Base-by-base conservation (phyloP, 2,113 vertebrate species). In the Elgaria multicarinata region DNA sequence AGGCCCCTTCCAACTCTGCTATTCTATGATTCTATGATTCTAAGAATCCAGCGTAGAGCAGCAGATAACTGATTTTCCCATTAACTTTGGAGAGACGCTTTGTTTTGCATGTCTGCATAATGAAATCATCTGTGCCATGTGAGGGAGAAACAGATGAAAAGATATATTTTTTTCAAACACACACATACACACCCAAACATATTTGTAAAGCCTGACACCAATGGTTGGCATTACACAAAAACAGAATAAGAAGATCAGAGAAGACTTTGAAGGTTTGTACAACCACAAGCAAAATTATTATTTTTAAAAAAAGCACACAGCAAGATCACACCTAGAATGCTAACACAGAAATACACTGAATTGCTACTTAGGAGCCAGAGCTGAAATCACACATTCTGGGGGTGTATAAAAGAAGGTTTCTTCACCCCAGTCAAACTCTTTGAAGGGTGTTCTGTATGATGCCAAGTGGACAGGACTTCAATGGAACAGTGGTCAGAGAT, bases 261-360 rank as follows among this genome's bases (percentile, higher is more conserved):
- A 6, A 22, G 39, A 16, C 66, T 76, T 79, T 84, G 88, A 90
- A 90, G 46, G 42, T 79, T 67, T 53, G 24, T 67, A 44, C 36
- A 78, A 69, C 53, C 76, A 81, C 22, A 18, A 86, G 84, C 69
- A 74, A 82, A 90, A 75, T 75, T 46, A 74, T 31, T 36, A n/a
- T n/a, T n/a, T 66, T 81, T 18, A 58, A 46, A 64, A 22, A 62
- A n/a, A n/a, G n/a, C n/a, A 80, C 69, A 20, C 53, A 66, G 16
- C 31, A 28, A 62, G 3, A 18, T 71, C 67, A 72, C 0, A 46
- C 67, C 26, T 83, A 28, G 67, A 75, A 75, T n/a, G 46, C 71
- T 24, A 53, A 75, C 14, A 31, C 18, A 75, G 33, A 66, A 46
- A 58, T 69, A 18, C 28, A 24, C 31, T 20, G 16, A 13, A 4